These are phyloP conservation scores for Gymnogyps californianus DNA, from an alignment of 2,113 vertebrate species.

Conservation along the genomic window DNA sequence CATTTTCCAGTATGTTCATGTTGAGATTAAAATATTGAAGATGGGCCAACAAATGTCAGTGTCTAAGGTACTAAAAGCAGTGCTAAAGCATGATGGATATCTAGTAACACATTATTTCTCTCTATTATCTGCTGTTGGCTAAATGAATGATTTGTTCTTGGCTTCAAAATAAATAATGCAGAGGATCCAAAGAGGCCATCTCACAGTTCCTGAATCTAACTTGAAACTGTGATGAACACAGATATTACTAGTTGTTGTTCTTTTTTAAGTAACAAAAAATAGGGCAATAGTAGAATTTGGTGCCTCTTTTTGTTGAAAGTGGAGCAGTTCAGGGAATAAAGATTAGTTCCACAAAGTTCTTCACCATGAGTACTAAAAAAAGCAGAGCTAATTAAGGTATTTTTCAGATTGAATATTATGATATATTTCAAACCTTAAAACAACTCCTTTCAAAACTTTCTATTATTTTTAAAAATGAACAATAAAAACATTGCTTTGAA, in stretches of 20 bases:
- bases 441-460: not conserved
- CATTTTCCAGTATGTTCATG: not conserved
- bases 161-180: slow-evolving; percentile 46
- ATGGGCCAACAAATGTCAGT: slow-evolving; percentile 10
- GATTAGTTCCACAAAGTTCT: not conserved
- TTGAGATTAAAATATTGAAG: slow-evolving; percentile 26
- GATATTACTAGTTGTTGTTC: slow-evolving; percentile 34
- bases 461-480: not conserved
- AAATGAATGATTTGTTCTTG: slow-evolving; percentile 57
- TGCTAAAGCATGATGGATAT: slow-evolving; percentile 31
- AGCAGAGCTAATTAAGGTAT: not conserved
- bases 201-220: slow-evolving; percentile 22
- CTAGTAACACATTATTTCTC: slow-evolving; percentile 7
- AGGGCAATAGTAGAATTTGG: not conserved
- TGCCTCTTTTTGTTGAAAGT: not conserved
- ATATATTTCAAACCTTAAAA: not conserved
- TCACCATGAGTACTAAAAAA: not conserved
- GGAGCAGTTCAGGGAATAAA: not conserved
- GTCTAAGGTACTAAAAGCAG: slow-evolving; percentile 23
- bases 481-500: not conserved
- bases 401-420: not conserved
- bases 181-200: slow-evolving; percentile 33
- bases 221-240: slow-evolving; percentile 52
- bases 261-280: slow-evolving; percentile 40
- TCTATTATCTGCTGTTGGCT: slow-evolving; percentile 43